A percentile compares a stretch with the other conserved stretches of the same genome.
These are phyloP conservation scores for Cariama cristata DNA, from an alignment of 2,113 vertebrate species.

Conservation along the genomic window DNA sequence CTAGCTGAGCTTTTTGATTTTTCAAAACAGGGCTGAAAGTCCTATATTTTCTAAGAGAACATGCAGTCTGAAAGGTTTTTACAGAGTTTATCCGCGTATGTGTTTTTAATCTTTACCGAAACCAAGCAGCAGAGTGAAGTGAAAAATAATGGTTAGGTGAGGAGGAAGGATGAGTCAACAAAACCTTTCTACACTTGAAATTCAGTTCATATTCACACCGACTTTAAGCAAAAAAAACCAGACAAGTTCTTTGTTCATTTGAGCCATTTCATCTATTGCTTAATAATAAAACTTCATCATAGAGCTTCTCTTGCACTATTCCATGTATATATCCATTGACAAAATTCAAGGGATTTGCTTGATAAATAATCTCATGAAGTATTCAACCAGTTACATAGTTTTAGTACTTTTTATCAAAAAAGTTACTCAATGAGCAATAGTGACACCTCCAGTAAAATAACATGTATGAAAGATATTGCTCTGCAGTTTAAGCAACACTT, in stretches of 20 bases:
- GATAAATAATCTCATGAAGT: not conserved
- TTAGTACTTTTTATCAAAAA: not conserved
- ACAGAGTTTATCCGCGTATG: not conserved
- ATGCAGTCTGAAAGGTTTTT: not conserved
- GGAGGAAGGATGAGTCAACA: not conserved
- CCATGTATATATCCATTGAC: fast-evolving
- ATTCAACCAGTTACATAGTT: not conserved
- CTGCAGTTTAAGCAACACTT: not conserved
- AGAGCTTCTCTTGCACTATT: not conserved
- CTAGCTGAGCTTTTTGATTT: not conserved
- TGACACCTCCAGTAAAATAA: not conserved
- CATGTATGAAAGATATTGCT: not conserved
- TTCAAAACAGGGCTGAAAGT: not conserved
- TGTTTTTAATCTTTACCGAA: not conserved
- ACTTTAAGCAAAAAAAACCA: not conserved
- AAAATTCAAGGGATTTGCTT: not conserved
- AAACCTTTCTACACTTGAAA: not conserved
- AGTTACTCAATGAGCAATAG: not conserved
- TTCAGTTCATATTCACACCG: not conserved
- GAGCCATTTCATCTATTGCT: not conserved
- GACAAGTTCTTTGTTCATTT: not conserved
- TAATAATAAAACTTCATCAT: not conserved
- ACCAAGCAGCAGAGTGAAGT: not conserved
- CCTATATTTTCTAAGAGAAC: not conserved
- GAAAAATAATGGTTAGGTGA: not conserved